Evolutionary conservation across 2,797 vertebrate genomes (phyloP).

Genomic region (Bryconaethiops microstoma): DNA sequence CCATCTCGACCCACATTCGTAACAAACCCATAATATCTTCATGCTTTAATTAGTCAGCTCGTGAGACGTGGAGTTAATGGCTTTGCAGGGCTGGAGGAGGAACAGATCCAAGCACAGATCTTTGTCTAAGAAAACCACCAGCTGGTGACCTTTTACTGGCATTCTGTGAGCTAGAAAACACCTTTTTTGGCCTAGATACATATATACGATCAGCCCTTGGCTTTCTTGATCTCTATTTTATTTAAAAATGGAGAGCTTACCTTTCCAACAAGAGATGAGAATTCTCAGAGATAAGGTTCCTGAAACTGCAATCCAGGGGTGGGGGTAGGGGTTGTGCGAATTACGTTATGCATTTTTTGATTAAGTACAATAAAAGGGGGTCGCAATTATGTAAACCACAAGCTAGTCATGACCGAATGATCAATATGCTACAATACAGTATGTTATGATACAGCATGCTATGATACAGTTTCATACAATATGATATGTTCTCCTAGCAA

Average conservation of each 20-base stretch:
- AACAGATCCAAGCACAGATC: background rate
- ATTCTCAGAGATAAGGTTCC: background rate
- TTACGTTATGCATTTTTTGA: too few species aligned
- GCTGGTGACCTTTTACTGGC: background rate
- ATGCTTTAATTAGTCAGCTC: constrained; percentile 8
- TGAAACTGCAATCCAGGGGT: too few species aligned
- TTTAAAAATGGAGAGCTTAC: background rate
- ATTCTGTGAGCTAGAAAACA: background rate
- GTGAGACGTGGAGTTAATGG: background rate
- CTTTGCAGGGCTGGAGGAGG: background rate
- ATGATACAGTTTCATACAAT: too few species aligned
- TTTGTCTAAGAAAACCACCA: background rate
- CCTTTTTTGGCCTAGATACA: background rate
- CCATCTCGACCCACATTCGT: background rate
- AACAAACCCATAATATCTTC: background rate
- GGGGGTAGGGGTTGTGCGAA: too few species aligned
- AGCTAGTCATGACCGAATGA: too few species aligned
- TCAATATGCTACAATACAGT: too few species aligned
- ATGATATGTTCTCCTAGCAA: too few species aligned
- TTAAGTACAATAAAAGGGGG: too few species aligned
- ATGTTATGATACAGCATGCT: too few species aligned
- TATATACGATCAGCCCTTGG: background rate
- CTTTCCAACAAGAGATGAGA: background rate
- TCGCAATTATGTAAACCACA: too few species aligned
- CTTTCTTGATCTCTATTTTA: background rate